Evolutionary conservation across 2,888 invertebrate genomes (phyloP).

Genomic region (Erebia aethiops): DNA sequence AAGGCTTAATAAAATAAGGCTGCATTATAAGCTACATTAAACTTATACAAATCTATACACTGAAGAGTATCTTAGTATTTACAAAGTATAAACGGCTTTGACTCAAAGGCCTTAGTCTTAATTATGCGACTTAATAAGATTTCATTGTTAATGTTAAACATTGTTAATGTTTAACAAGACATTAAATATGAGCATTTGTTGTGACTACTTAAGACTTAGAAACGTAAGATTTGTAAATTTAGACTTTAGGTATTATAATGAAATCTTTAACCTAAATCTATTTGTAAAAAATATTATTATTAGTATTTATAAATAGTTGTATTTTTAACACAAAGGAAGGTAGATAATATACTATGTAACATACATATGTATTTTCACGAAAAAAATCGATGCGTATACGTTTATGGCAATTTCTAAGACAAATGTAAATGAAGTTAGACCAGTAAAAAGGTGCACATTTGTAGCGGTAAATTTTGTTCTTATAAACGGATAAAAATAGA

Average conservation of each 20-base stretch:
- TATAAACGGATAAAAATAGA: neutral
- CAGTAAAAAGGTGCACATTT: neutral
- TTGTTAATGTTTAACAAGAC: neutral
- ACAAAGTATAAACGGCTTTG: conserved; percentile 16
- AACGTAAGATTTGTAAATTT: too few species aligned
- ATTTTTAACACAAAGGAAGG: too few species aligned
- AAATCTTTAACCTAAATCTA: too few species aligned
- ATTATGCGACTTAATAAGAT: conserved; percentile 16
- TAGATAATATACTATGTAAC: too few species aligned
- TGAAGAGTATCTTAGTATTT: neutral
- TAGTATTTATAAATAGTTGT: too few species aligned
- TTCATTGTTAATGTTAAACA: conserved; percentile 2
- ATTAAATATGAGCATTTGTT: neutral
- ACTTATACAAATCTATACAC: neutral
- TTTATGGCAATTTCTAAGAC: neutral
- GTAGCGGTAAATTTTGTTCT: neutral
- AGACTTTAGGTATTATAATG: too few species aligned
- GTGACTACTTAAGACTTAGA: neutral
- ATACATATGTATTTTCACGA: too few species aligned
- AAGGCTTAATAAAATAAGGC: too few species aligned
- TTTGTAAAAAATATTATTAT: too few species aligned
- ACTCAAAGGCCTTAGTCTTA: conserved; percentile 6
- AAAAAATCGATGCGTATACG: too few species aligned
- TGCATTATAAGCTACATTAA: conserved; percentile 2
- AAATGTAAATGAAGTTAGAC: neutral